Conservation (phyloP, 2,113 vertebrate genomes). For the Enhydra lutris region DNA sequence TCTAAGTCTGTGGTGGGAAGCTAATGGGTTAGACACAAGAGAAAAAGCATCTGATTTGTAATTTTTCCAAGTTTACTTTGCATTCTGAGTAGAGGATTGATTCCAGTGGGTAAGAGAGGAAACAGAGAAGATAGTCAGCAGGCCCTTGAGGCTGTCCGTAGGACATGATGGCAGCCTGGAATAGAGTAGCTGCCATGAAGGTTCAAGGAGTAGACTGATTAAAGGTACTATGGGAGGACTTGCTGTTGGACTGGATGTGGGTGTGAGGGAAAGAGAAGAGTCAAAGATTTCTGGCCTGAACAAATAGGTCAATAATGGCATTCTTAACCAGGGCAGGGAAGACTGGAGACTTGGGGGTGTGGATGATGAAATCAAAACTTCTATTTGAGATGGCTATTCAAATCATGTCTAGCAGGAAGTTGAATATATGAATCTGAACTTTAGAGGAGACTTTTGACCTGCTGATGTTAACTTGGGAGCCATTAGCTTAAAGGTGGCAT, state of each 20-base stretch:
- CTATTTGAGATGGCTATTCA: neutral
- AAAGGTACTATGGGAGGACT: neutral
- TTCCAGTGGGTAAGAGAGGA: neutral
- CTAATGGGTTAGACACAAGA: neutral
- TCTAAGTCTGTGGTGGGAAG: neutral
- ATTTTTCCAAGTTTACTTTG: neutral
- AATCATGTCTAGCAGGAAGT: neutral
- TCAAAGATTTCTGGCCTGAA: neutral
- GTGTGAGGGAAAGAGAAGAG: neutral
- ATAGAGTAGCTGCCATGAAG: neutral
- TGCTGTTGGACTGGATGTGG: neutral
- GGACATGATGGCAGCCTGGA: neutral
- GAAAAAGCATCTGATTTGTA: neutral
- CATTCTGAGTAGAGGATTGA: neutral
- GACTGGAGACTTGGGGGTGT: neutral
- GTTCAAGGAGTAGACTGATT: neutral
- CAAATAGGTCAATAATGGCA: neutral
- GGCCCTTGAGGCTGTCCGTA: neutral
- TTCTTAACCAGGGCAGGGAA: neutral
- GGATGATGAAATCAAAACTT: neutral
- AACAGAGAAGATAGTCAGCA: neutral
- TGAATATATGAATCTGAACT: neutral
- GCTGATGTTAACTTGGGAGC: neutral
- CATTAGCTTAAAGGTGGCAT: neutral
- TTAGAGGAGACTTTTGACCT: neutral